Conservation (phyloP, 2,888 invertebrate genomes). For the Elmis aenea region DNA sequence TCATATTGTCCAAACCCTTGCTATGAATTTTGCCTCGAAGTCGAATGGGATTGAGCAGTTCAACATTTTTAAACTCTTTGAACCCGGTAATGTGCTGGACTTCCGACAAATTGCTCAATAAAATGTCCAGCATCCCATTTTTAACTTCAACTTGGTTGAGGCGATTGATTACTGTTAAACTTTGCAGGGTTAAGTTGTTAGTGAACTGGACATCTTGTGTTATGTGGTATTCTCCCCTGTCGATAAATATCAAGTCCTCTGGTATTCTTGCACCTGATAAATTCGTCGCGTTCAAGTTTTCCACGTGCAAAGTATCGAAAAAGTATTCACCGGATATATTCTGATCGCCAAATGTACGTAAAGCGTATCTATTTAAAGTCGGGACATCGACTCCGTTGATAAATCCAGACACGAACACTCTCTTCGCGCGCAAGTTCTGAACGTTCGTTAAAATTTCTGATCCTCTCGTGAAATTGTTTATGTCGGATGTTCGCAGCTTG, state of each 20-base stretch:
- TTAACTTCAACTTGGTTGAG: conserved; percentile 49
- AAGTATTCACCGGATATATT: conserved; percentile 39
- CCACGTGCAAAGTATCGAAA: conserved; percentile 27
- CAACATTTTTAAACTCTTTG: conserved; percentile 47
- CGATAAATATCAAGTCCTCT: conserved; percentile 42
- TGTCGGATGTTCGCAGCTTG: conserved; percentile 23
- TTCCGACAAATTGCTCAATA: conserved; percentile 42
- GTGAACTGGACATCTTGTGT: conserved; percentile 47
- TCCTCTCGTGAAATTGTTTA: background rate
- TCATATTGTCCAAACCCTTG: conserved; percentile 41
- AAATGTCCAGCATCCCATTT: conserved; percentile 45
- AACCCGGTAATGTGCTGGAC: conserved; percentile 46
- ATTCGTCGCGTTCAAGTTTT: conserved; percentile 7
- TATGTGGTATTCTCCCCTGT: conserved; percentile 43
- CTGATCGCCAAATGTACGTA: conserved; percentile 51
- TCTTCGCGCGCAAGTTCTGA: conserved; percentile 40
- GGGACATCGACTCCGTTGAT: conserved; percentile 49
- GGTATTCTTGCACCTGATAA: conserved; percentile 29
- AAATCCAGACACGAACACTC: conserved; percentile 45
- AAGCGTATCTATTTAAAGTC: conserved; percentile 45
- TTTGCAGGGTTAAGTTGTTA: conserved; percentile 40
- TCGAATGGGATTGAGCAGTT: conserved; percentile 45
- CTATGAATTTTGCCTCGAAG: conserved; percentile 48
- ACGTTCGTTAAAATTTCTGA: conserved; percentile 17
- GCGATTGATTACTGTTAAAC: conserved; percentile 42